Evolutionary conservation across 2,797 vertebrate species (phyloP), one percentile per base, ranked within the genome.

Genomic region (Pelobates cultripes): DNA sequence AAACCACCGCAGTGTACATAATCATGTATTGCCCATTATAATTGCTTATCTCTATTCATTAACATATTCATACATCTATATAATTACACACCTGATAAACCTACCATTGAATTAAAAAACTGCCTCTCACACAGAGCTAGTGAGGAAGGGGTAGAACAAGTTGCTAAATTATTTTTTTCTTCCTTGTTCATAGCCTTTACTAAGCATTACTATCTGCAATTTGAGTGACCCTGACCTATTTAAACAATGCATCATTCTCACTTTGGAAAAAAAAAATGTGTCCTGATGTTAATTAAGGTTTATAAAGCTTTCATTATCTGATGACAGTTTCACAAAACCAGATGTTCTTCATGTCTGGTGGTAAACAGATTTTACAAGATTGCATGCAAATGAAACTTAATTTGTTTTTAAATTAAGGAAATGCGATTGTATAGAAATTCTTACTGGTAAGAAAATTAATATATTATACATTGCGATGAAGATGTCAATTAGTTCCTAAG

Each of bases 371-470:
- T 42, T 17, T 64, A 64, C 47, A 61, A 53, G 69, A 75, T 67
- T 43, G 14, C 42, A 2, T 43, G 66, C 53, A 75, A 83, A 78
- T 70, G 28, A 43, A 83, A 83, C 64, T 64, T 78, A 75, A 83
- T 83, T 83, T 78, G 81, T 60, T 78, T 83, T 83, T 63, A 83
- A 75, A 78, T 83, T 70, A 83, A 83, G 75, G 70, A 61, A 69
- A 41, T 61, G 41, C 7, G 70, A 74, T 60, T 44, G 72, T 69
- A 75, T 61, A 43, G 64, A 78, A 74, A 42, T 63, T 10, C 53
- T 45, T 64, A 64, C 4, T 43, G 43, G 44, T 63, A 45, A 43
- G 10, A 45, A 78, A 78, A 78, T 70, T 55, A 78, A 69, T 63
- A 63, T 17, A 14, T 17, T 43, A 15, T 44, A 17, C 9, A 64